Evolutionary conservation across 2,797 vertebrate genomes (phyloP).

Genomic region (Okamejei kenojei): DNA sequence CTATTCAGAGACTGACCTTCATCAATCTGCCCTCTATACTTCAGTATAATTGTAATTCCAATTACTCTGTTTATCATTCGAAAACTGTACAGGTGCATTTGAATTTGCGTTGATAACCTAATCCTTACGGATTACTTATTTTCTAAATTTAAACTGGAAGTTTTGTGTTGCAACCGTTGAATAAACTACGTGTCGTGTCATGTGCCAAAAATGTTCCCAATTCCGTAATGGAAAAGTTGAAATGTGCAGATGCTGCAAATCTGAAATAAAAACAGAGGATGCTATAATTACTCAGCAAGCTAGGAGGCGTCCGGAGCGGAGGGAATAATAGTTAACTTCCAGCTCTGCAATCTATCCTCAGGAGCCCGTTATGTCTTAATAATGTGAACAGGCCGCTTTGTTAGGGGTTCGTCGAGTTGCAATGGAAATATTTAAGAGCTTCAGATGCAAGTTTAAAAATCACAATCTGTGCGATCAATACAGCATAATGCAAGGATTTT

Average conservation of each 20-base stretch:
- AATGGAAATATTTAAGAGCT: constrained; percentile 12
- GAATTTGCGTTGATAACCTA: neutral
- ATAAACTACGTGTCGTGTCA: constrained; percentile 1
- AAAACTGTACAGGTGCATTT: neutral
- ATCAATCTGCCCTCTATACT: no score
- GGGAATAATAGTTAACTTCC: no score
- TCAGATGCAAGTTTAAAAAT: neutral
- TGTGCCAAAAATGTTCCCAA: neutral
- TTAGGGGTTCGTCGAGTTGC: no score
- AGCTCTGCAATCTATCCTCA: no score
- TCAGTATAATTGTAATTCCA: neutral
- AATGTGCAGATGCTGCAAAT: no score
- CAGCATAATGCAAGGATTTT: neutral
- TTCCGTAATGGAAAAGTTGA: neutral
- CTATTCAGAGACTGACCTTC: neutral
- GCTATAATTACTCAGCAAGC: no score
- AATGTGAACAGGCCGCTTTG: neutral
- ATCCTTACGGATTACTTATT: neutral
- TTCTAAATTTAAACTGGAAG: neutral
- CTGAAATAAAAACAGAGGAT: no score
- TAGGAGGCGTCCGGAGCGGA: no score
- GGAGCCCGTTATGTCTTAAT: no score
- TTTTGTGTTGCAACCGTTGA: neutral
- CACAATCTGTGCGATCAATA: neutral
- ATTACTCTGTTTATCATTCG: neutral